Evolutionary conservation across 2,888 invertebrate species (phyloP).

Genomic region (Tuta absoluta): DNA sequence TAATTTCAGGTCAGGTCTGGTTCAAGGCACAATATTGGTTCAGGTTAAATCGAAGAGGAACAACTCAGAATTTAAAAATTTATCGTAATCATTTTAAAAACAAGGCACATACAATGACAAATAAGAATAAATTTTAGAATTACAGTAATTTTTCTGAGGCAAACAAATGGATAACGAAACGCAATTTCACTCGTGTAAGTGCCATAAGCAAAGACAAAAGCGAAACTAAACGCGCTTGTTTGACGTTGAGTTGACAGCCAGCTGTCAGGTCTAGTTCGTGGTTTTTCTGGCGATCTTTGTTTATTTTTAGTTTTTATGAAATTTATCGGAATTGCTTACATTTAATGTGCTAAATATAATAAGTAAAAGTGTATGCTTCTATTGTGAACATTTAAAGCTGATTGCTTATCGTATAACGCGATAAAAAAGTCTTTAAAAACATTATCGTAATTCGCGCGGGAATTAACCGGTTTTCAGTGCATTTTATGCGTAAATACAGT

Average conservation of each 20-base stretch:
- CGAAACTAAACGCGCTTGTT: constrained; percentile 17
- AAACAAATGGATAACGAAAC: background rate
- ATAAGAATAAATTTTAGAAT: no score
- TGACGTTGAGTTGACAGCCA: background rate
- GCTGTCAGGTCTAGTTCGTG: background rate
- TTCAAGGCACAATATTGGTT: no score
- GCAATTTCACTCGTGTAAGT: background rate
- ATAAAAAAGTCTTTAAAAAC: background rate
- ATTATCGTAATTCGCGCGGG: constrained; percentile 1
- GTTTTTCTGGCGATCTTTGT: background rate
- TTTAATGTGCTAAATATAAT: background rate
- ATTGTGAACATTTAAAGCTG: background rate
- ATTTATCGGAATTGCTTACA: background rate
- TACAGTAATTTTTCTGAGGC: no score
- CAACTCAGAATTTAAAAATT: no score
- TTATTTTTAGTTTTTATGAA: background rate
- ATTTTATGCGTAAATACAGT: background rate
- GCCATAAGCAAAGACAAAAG: background rate
- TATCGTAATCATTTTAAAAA: no score
- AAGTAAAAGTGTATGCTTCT: background rate
- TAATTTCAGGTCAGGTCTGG: no score
- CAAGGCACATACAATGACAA: no score
- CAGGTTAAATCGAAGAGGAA: no score
- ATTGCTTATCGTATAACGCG: background rate
- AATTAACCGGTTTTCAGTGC: background rate